These are phyloP conservation scores for Drosophila mercatorum DNA, from an alignment of 2,888 invertebrate species.

Conservation along the genomic window DNA sequence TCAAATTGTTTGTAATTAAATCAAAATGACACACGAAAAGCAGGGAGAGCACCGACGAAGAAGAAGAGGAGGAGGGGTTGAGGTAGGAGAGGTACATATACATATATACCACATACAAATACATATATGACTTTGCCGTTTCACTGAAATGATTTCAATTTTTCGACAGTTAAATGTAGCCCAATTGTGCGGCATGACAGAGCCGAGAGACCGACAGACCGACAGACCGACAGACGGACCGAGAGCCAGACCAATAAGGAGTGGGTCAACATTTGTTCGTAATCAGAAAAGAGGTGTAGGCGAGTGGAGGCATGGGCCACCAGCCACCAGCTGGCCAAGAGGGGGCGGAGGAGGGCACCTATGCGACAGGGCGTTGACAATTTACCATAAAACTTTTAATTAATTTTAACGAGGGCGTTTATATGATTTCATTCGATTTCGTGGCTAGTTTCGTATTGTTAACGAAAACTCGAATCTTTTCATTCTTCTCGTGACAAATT, in stretches of 20 bases:
- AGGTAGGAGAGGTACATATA: too few relatives aligned
- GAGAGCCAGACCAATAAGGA: conserved; percentile 34
- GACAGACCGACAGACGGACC: background rate
- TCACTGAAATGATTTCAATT: conserved; percentile 70
- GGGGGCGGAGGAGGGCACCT: background rate
- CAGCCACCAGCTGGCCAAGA: background rate
- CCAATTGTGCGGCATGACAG: conserved; percentile 71
- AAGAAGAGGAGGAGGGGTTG: background rate
- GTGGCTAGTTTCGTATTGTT: conserved; percentile 6
- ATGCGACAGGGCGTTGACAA: conserved; percentile 71
- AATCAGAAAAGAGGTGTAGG: conserved; percentile 15
- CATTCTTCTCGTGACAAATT: conserved; percentile 69
- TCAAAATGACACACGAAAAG: conserved; percentile 73
- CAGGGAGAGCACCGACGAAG: background rate
- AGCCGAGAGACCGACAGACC: conserved; percentile 19
- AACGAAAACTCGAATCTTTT: conserved; percentile 32
- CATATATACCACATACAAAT: conserved; percentile 6
- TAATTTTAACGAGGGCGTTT: conserved; percentile 77
- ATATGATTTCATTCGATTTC: conserved; percentile 69
- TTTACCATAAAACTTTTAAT: conserved; percentile 77
- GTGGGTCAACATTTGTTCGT: conserved; percentile 58
- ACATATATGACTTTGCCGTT: conserved; percentile 64
- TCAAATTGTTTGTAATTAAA: conserved; percentile 81
- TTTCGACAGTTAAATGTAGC: conserved; percentile 69
- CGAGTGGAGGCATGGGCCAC: background rate